Evolutionary conservation across 2,888 invertebrate species (phyloP), one percentile per base, ranked within the genome.

Genomic region (Empis stercorea): DNA sequence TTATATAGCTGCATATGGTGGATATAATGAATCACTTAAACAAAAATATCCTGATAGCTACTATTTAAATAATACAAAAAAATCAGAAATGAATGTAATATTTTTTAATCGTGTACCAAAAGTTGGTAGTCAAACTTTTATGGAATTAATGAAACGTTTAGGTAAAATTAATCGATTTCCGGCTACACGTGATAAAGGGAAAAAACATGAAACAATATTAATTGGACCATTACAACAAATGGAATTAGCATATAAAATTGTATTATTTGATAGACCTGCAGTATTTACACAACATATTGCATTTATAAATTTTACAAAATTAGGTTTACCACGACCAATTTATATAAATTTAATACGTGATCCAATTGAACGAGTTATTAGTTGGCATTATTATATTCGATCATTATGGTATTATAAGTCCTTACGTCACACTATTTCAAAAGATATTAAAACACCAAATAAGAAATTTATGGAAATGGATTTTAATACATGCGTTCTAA

Each of bases 41-140:
- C 3, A 4, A 20, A 20, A 20, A 20, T 20, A 20, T 20, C 5
- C 20, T 4, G 20, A 20, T 20, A 20, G 20, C 20, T 20, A 20
- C 5, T 20, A 20, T 20, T 5, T 87, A 52, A 87, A 87, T 70
- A 86, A 86, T 63, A 87, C 86, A 2, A 75, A 75, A 39, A 74
- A 78, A 42, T 79, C 85, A 1, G 76, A 74, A 51, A 74, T 78
- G 20, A 79, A 87, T 39, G 74, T 87, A 14, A 64, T 92, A 40
- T 87, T 91, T 71, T 92, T 91, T 71, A 92, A 92, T 69, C 74
- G 91, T 15, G 89, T 91, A 34, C 88, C 91, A 10, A 91, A 92
- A 71, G 89, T 89, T 39, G 91, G 91, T 49, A 87, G 87, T 46
- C 88, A 89, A 66, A 86, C 88, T 4, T 78, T 91, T 58, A 91